Percentiles rank a stretch among this genome's conserved stretches.
Evolutionary conservation across 2,113 vertebrate species (phyloP).

Genomic region (Psettodes erumei): DNA sequence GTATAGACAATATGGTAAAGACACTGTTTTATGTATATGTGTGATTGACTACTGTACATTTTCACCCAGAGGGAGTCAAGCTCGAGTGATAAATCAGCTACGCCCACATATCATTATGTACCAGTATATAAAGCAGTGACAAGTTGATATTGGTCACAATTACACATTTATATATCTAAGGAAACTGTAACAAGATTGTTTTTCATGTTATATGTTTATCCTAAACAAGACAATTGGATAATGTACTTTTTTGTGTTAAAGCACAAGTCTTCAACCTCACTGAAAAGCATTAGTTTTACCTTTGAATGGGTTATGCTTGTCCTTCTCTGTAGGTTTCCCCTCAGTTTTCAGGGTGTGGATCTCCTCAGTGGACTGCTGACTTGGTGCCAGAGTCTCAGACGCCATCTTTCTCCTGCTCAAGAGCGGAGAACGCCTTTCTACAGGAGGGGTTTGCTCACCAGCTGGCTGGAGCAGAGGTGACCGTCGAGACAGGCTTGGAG

Average conservation of each 20-base stretch:
- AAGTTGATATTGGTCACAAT: too few relatives aligned
- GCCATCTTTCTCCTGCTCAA: slow-evolving; percentile 80
- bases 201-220: too few relatives aligned
- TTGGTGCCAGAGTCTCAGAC: slow-evolving; percentile 82
- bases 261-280: neutral
- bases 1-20: slow-evolving; percentile 9
- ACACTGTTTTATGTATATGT: neutral
- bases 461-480: slow-evolving; percentile 72
- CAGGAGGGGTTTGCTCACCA: slow-evolving; percentile 65
- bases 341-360: slow-evolving; percentile 69
- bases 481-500: slow-evolving; percentile 81
- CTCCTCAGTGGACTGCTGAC: slow-evolving; percentile 66
- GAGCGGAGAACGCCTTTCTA: slow-evolving; percentile 84
- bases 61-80: neutral
- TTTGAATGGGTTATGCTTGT: slow-evolving; percentile 89
- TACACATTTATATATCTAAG: too few relatives aligned
- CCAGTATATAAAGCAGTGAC: neutral
- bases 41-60: neutral
- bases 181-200: too few relatives aligned
- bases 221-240: too few relatives aligned
- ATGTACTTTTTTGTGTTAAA: too few relatives aligned
- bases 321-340: slow-evolving; percentile 78
- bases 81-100: neutral
- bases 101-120: neutral
- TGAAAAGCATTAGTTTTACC: slow-evolving; percentile 79